Conservation (phyloP, 2,113 vertebrate species). For the Myotis davidii region DNA sequence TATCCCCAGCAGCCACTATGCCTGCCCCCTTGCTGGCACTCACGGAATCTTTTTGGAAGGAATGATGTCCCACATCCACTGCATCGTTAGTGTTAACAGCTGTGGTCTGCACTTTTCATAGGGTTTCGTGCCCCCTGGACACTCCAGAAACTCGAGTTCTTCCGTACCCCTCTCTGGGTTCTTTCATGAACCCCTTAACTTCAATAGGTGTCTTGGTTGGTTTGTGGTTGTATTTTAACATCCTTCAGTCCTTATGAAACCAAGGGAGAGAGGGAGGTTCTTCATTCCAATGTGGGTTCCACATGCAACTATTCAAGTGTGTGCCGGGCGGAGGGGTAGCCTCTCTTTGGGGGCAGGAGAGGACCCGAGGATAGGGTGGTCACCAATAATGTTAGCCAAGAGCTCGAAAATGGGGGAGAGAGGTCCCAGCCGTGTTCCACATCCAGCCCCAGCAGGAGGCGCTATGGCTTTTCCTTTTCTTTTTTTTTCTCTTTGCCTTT, state of each 20-base stretch:
- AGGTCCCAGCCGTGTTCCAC: rapidly evolving
- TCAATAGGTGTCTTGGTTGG: not conserved
- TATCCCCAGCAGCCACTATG: not conserved
- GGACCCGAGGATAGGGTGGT: too few relatives aligned
- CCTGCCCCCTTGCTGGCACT: too few relatives aligned
- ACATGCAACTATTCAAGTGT: rapidly evolving
- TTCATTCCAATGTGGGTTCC: rapidly evolving
- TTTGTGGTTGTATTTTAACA: not conserved
- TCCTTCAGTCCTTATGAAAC: not conserved
- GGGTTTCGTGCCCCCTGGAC: too few relatives aligned
- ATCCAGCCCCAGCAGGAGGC: not conserved
- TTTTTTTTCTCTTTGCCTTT: not conserved
- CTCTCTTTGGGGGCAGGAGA: not conserved
- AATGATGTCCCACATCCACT: not conserved
- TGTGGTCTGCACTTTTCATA: not conserved
- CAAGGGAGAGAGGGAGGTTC: not conserved
- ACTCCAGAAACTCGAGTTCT: not conserved
- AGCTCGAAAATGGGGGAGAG: not conserved
- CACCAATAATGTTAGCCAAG: not conserved
- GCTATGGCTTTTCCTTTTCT: not conserved
- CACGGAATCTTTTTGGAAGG: not conserved
- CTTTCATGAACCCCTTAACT: not conserved
- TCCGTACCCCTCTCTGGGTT: not conserved
- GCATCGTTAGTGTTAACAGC: rapidly evolving
- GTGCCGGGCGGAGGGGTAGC: not conserved